phyloP scores from a whole-genome alignment of 2,888 invertebrate genomes.

The Phaedon cochleariae region DNA sequence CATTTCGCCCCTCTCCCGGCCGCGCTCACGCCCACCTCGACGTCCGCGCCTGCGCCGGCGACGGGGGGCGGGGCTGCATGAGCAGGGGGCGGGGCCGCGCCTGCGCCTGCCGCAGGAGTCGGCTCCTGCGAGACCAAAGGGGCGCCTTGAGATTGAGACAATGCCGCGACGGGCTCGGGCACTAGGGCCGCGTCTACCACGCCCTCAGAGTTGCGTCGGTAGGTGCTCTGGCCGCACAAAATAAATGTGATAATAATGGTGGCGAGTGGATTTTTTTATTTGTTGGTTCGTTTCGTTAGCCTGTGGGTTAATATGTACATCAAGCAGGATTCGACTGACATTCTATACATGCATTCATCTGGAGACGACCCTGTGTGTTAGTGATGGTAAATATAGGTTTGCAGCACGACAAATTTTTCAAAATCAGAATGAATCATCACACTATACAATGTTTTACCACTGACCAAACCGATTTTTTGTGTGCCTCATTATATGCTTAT shows the following conservation, averaged over 20 bases:
- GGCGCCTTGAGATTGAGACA: constrained; percentile 58
- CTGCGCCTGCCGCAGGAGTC: constrained; percentile 70
- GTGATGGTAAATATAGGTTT: too few species aligned
- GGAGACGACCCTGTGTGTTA: too few species aligned
- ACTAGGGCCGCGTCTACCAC: constrained; percentile 62
- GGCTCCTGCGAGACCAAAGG: constrained; percentile 54
- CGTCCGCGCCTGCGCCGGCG: constrained; percentile 67
- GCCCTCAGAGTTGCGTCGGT: constrained; percentile 63
- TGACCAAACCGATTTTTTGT: too few species aligned
- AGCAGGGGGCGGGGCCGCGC: constrained; percentile 61
- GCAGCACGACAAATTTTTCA: too few species aligned
- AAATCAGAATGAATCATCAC: too few species aligned
- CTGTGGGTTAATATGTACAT: too few species aligned
- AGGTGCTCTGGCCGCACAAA: constrained; percentile 60
- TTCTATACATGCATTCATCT: too few species aligned
- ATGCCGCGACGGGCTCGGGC: constrained; percentile 61
- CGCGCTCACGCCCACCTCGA: constrained; percentile 70
- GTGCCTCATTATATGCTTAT: too few species aligned
- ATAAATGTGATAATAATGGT: constrained; percentile 41
- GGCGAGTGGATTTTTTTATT: too few species aligned
- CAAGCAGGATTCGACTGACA: too few species aligned
- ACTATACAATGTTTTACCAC: too few species aligned
- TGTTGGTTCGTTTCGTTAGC: too few species aligned
- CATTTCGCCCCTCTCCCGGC: constrained; percentile 65
- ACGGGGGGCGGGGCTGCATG: constrained; percentile 67